A percentile compares a stretch with the other conserved stretches of the same genome.
Conservation (phyloP, 1,140 invertebrate genomes). For the Lordiphosa stackelbergi region DNA sequence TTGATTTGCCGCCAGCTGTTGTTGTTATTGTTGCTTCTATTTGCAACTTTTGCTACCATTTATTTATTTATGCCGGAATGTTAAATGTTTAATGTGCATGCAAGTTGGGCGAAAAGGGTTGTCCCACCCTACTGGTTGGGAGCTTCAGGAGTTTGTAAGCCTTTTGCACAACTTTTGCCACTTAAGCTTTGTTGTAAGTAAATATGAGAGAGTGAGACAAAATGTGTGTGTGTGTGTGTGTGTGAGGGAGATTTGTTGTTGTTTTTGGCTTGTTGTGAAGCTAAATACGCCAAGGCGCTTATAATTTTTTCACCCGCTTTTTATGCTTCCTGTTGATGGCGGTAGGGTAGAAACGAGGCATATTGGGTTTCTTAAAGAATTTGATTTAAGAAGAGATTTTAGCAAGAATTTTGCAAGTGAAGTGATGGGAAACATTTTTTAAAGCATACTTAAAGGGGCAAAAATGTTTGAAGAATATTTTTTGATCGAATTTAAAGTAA, state of each 20-base stretch:
- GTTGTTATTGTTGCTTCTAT: conserved; percentile 33
- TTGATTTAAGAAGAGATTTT: background rate
- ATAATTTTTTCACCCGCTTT: conserved; percentile 47
- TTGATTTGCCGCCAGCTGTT: conserved; percentile 62
- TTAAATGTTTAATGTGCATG: conserved; percentile 73
- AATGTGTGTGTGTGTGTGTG: conserved; percentile 20
- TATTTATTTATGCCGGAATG: conserved; percentile 70
- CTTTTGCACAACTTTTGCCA: conserved; percentile 72
- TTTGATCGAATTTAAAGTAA: too few relatives aligned
- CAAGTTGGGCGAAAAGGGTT: conserved; percentile 38
- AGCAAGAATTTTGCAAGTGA: too few relatives aligned
- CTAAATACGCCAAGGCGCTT: conserved; percentile 50
- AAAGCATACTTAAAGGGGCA: too few relatives aligned
- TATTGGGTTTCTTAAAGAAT: conserved; percentile 4
- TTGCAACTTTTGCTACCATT: conserved; percentile 56
- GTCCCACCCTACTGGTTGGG: conserved; percentile 4
- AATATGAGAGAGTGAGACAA: conserved; percentile 27
- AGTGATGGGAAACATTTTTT: background rate
- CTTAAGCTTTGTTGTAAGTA: conserved; percentile 67
- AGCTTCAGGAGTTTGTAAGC: conserved; percentile 61
- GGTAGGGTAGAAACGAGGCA: conserved; percentile 15
- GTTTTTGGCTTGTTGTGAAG: conserved; percentile 19
- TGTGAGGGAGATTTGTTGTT: conserved; percentile 35
- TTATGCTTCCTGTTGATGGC: conserved; percentile 17
- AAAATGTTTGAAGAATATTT: too few relatives aligned